Evolutionary conservation across 2,113 vertebrate genomes (phyloP), one percentile per base, ranked within the genome.

Genomic region (Sinocyclocheilus grahami): DNA sequence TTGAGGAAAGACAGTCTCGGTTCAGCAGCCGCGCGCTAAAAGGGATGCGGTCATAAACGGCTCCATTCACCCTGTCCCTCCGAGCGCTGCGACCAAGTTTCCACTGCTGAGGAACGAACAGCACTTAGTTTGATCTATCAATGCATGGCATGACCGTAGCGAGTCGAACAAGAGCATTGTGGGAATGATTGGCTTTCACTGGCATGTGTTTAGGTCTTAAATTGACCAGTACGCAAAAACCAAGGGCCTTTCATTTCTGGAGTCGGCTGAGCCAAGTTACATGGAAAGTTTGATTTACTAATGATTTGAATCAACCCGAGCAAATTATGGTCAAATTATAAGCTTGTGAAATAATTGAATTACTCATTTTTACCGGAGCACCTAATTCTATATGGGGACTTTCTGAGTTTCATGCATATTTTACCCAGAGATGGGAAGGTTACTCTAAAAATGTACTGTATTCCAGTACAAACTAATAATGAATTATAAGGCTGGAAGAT

Each of bases 1-100:
- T 90, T 90, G 87, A 93, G 91, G 84, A 81, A 91, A 90, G 89
- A 85, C 78, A 87, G 89, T 92, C 91, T 87, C 87, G 91, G 89
- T 93, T 91, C 91, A 91, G 85, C 89, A 86, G 88, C 88, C 78
- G 39, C 85, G 87, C 53, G 60, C 87, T 93, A 93, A 92, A 92
- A 91, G 79, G 89, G 90, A 87, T 91, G 90, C 69, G 90, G 90
- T 91, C 77, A 72, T 82, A 88, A 30, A 87, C 86, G 87, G 83
- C 65, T 75, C 60, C 82, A 86, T 86, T 85, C 82, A 77, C 58
- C 58, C 58, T 8, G 76, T 91, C 75, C 90, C 81, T 80, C 81
- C 53, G 14, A 81, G 67, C 80, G 30, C 42, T 84, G 84, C 53
- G 72, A 82, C 37, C 79, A 58, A 86, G 77, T 89, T 89, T 89